Percentiles rank a stretch among this genome's conserved stretches.
Conservation (phyloP, 2,113 vertebrate species). For the Coptodon bakossiorum region DNA sequence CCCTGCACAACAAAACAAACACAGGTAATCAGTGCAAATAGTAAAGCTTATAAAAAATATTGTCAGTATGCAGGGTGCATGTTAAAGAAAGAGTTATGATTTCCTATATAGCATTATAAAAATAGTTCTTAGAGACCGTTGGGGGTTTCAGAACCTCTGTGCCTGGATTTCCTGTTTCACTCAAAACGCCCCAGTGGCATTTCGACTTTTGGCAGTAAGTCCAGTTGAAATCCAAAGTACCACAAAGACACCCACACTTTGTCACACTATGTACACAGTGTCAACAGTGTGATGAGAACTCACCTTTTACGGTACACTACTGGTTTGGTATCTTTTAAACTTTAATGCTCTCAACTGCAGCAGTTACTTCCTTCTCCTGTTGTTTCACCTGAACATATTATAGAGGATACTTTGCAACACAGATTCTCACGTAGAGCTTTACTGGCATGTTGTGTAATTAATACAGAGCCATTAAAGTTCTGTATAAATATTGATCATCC, state of each 20-base stretch:
- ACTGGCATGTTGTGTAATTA: background rate
- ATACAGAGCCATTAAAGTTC: background rate
- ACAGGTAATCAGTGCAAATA: background rate
- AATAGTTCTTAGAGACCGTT: background rate
- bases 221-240: background rate
- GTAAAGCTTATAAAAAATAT: background rate
- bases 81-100: background rate
- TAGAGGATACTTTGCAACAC: fast-evolving
- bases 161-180: background rate
- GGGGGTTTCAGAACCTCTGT: background rate
- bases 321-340: background rate
- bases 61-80: fast-evolving
- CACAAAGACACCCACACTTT: background rate
- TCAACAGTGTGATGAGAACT: background rate
- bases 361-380: background rate
- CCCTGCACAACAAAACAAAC: background rate
- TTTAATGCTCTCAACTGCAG: fast-evolving
- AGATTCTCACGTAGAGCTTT: background rate
- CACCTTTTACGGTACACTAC: fast-evolving
- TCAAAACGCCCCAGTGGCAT: background rate
- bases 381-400: background rate
- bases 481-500: background rate
- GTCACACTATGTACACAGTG: background rate
- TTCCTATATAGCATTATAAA: background rate
- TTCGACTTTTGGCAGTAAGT: background rate